Base-by-base conservation (phyloP, 1,140 invertebrate genomes). In the Drosophila nebulosa region DNA sequence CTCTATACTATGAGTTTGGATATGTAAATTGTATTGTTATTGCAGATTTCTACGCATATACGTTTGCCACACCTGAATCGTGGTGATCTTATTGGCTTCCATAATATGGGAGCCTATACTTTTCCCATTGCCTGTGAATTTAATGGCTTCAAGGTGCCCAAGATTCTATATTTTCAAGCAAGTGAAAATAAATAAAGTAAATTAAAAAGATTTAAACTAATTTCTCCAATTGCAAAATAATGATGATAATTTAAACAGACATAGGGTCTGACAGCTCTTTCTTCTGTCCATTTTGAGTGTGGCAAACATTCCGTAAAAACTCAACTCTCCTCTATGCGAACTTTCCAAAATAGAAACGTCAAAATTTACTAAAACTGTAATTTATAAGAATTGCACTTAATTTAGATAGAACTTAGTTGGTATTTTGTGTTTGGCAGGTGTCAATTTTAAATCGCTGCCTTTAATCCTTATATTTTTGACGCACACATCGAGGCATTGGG, bases 101-200 rank as follows among this genome's bases (percentile, higher is more conserved):
- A 95, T 68, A 95, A 98, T 89, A 98, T 98, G 97, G 97, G 97
- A 6, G 97, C 97, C 21, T 99, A 99, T 91, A 99, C 98, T 0
- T 92, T 98, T 69, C 95, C 97, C 21, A 95, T 96, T 65, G 96
- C 97, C 30, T 96, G 96, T 30, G 93, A 95, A 4, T 98, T 99
- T 91, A 99, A 99, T 92, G 97, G 98, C 7, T 99, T 98, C 90
- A 95, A 79, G 4, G 4, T 86, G 7, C 81, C 90, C 0, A 88
- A 72, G 4, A 89, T 80, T 1, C 10, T 90, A 4, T 91, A 83
- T 55, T 91, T 85, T 50, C 61, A 57, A 21, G 77, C 81, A 16
- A 35, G 12, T 10, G 10, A 35, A 10, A 16, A 7, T 1, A 42
- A 21, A 46, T 9, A 21, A 74, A 69, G 1, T 81, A 83, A 85